phyloP scores from a whole-genome alignment of 2,888 invertebrate genomes.

The Thymelicus lineola region DNA sequence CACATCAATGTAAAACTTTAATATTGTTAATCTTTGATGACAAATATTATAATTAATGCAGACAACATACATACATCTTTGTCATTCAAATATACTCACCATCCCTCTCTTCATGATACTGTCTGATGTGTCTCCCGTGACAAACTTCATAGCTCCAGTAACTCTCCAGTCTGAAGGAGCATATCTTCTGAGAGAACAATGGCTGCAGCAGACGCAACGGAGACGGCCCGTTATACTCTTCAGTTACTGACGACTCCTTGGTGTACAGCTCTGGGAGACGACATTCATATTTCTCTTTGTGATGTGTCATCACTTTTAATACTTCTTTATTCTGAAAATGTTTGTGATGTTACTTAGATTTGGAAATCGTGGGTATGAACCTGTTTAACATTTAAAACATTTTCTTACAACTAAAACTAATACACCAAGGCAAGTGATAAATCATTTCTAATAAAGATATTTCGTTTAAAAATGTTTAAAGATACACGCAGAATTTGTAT shows the following conservation, averaged over 20 bases:
- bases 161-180: slow-evolving; percentile 94
- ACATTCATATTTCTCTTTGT: slow-evolving; percentile 94
- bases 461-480: too few relatives aligned
- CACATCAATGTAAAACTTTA: too few relatives aligned
- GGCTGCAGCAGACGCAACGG: slow-evolving; percentile 91
- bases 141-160: slow-evolving; percentile 99
- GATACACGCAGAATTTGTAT: too few relatives aligned
- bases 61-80: too few relatives aligned
- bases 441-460: too few relatives aligned
- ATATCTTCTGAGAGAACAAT: slow-evolving; percentile 91
- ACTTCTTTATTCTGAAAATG: slow-evolving; percentile 79
- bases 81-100: slow-evolving; percentile 62
- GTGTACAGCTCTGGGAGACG: slow-evolving; percentile 88
- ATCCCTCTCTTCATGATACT: slow-evolving; percentile 98
- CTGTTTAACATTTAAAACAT: too few relatives aligned
- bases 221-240: slow-evolving; percentile 89
- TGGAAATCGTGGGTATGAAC: too few relatives aligned
- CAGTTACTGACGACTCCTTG: slow-evolving; percentile 82
- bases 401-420: too few relatives aligned
- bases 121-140: slow-evolving; percentile 95
- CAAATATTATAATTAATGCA: too few relatives aligned
- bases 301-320: slow-evolving; percentile 89
- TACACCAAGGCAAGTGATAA: too few relatives aligned
- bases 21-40: too few relatives aligned
- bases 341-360: not conserved